A percentile compares a stretch with the other conserved stretches of the same genome.
These are phyloP conservation scores for Myanophis thanlyinensis DNA, from an alignment of 2,113 vertebrate species.

Conservation along the genomic window DNA sequence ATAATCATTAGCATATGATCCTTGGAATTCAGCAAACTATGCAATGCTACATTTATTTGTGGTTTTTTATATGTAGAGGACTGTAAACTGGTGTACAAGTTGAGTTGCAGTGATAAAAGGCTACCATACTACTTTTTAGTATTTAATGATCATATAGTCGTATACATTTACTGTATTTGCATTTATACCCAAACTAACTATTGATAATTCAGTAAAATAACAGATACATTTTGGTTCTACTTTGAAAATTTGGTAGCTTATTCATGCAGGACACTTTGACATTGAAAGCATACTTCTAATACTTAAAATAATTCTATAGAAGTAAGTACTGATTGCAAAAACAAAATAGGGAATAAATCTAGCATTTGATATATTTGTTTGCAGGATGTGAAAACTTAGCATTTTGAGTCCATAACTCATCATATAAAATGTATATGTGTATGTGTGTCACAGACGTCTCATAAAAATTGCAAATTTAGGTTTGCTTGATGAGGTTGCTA, in stretches of 20 bases:
- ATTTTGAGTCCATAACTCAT: conserved; percentile 11
- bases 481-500: conserved; percentile 86
- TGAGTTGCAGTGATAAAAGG: not conserved
- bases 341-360: not conserved
- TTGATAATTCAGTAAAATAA: not conserved
- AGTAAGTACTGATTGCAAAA: not conserved
- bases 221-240: not conserved
- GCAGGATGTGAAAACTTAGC: not conserved
- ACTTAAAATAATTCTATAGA: not conserved
- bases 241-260: not conserved
- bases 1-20: too few species aligned
- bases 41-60: too few species aligned
- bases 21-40: too few species aligned
- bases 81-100: not conserved
- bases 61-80: not conserved
- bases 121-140: too few species aligned
- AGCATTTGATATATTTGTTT: not conserved
- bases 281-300: not conserved
- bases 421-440: not conserved
- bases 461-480: conserved; percentile 66
- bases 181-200: not conserved
- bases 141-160: not conserved
- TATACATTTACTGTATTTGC: not conserved
- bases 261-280: not conserved
- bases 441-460: conserved; percentile 37